A percentile compares a stretch with the other conserved stretches of the same genome.
Conservation (phyloP, 1,140 invertebrate species). For the Drosophila nigrodunni region DNA sequence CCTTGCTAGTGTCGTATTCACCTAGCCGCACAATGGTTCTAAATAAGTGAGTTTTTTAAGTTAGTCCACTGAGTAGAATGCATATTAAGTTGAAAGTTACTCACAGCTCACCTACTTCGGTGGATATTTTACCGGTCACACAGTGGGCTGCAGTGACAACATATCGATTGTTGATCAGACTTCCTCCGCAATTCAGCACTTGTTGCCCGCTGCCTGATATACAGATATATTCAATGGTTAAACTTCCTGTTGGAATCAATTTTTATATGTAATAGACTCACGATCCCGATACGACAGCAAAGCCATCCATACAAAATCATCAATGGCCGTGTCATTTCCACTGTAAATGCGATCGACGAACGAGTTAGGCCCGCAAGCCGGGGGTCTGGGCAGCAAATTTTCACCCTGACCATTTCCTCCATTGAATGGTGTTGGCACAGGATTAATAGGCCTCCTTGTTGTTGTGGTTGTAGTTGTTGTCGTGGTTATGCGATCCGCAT, state of each 20-base stretch:
- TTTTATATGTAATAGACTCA: constrained; percentile 37
- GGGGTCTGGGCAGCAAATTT: constrained; percentile 58
- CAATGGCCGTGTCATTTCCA: constrained; percentile 84
- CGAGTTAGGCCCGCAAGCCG: constrained; percentile 64
- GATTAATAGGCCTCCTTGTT: constrained; percentile 1
- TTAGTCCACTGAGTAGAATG: no score
- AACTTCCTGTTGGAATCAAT: not conserved
- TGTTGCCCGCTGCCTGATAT: constrained; percentile 59
- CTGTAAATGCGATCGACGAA: constrained; percentile 72
- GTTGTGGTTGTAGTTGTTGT: constrained; percentile 15
- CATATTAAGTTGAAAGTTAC: constrained; percentile 12
- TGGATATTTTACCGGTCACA: constrained; percentile 86
- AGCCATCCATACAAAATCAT: constrained; percentile 88
- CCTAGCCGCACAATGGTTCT: constrained; percentile 87
- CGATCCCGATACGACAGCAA: constrained; percentile 86
- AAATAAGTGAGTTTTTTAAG: not conserved
- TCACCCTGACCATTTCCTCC: constrained; percentile 17
- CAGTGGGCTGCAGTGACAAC: constrained; percentile 94
- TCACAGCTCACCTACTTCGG: constrained; percentile 69
- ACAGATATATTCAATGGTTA: not conserved
- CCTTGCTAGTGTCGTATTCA: constrained; percentile 87
- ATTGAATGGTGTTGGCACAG: constrained; percentile 2
- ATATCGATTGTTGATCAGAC: constrained; percentile 86
- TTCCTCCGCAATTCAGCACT: constrained; percentile 86
- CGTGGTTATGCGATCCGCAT: not conserved